Evolutionary conservation across 2,888 invertebrate genomes (phyloP).

Genomic region (Sericinus montela): DNA sequence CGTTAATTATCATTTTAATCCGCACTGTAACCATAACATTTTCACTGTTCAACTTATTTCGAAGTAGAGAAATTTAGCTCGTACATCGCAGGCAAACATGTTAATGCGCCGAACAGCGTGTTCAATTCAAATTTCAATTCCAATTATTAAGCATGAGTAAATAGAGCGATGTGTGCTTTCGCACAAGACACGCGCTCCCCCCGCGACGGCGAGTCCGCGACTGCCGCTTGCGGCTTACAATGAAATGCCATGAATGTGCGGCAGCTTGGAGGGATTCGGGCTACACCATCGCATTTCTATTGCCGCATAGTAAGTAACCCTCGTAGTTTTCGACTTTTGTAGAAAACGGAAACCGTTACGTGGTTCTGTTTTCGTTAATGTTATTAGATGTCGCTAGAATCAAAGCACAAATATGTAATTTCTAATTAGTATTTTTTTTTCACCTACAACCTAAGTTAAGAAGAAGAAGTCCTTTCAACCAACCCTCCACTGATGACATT

Average conservation of each 20-base stretch:
- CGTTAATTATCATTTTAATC: constrained; percentile 74
- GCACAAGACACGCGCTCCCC: constrained; percentile 52
- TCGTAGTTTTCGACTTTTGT: constrained; percentile 60
- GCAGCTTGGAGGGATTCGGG: constrained; percentile 32
- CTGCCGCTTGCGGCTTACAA: constrained; percentile 55
- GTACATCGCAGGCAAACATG: constrained; percentile 53
- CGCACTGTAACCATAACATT: constrained; percentile 75
- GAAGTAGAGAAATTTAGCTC: constrained; percentile 54
- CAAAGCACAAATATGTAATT: constrained; percentile 9
- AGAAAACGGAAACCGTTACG: constrained; percentile 71
- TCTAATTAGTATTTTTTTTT: neutral
- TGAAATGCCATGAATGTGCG: constrained; percentile 71
- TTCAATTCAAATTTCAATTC: constrained; percentile 50
- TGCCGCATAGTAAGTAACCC: constrained; percentile 71
- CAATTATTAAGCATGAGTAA: constrained; percentile 48
- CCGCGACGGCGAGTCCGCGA: constrained; percentile 67
- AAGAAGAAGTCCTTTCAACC: too few relatives aligned
- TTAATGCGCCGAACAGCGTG: constrained; percentile 49
- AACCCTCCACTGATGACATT: too few relatives aligned
- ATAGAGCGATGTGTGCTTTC: constrained; percentile 40
- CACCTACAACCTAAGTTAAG: too few relatives aligned
- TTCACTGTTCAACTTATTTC: constrained; percentile 62
- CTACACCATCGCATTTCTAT: constrained; percentile 58
- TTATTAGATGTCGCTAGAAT: constrained; percentile 36
- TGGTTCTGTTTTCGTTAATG: constrained; percentile 56